Base-by-base conservation (phyloP, 2,797 vertebrate genomes). In the Manis javanica region DNA sequence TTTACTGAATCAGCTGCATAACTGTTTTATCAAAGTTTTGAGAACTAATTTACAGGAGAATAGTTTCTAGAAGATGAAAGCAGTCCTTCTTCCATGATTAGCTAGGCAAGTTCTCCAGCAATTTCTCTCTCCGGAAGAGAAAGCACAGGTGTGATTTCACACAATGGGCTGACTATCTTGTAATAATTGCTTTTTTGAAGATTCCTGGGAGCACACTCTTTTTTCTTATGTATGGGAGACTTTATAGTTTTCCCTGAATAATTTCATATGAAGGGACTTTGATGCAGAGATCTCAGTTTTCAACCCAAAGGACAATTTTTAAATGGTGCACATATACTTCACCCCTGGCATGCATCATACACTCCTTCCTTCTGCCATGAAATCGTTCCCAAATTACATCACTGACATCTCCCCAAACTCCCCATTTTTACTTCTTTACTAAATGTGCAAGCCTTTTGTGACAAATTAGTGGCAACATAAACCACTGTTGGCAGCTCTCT, bases 401-500 rank as follows among this genome's bases (percentile, higher is more conserved):
- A 37, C 71, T 93, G 87, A 53, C 46, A 34, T n/a, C 37, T 86
- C 72, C 95, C 89, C 12, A 95, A 69, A 49, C 78, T 94, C 66
- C 86, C 39, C 14, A 59, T 68, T 97, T 98, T 95, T 90, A 78
- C 31, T 59, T 81, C 96, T 96, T 97, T 97, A 98, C 78, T 95
- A 82, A 84, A 92, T 63, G 53, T 95, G 95, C 92, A 90, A 96
- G 59, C 15, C 57, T 97, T 97, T 97, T 97, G 87, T 93, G 96
- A 95, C 87, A 90, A 92, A 97, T 96, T 98, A 97, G 96, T 96
- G 97, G 91, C 84, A 96, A 84, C 84, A 93, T 93, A 97, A 97
- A 98, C 93, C 42, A 95, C 97, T 95, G 55, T 82, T 98, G 97
- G 96, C 95, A 93, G 89, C 55, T 94, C 63, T 95, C 51, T 95